Base-by-base conservation (phyloP, 2,888 invertebrate species). In the Criorhina ranunculi region DNA sequence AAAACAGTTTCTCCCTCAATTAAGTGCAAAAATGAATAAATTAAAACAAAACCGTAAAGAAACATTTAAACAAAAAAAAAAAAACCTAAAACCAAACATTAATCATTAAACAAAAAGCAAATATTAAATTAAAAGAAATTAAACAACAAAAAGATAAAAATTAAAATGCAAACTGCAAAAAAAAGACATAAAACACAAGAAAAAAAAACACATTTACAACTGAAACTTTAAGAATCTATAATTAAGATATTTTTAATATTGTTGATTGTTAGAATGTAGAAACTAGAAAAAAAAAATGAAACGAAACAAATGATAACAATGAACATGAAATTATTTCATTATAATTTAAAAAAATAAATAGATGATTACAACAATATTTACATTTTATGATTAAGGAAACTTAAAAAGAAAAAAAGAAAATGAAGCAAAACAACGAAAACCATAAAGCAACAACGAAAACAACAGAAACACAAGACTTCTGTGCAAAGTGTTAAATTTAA, bases 301-400 rank as follows among this genome's bases (percentile, higher is more conserved):
- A 55, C n/a, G n/a, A 67, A 51, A 29, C 9, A 6, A 15, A 37
- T 29, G 15, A 40, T 42, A 17, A 49, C n/a, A n/a, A n/a, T n/a
- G n/a, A n/a, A 31, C 3, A 57, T n/a, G n/a, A n/a, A 40, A 3
- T 66, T 35, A 8, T 44, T 57, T 81, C 5, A 11, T 19, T 12
- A 7, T 73, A 60, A 40, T 59, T 55, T 62, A 76, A 64, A 4
- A 46, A 69, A 24, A 24, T 4, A 19, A n/a, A n/a, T n/a, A n/a
- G n/a, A n/a, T n/a, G n/a, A 46, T 42, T 33, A 51, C 40, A 51
- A 44, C 35, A 67, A 72, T 67, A 70, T 77, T 53, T 57, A 78
- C 44, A 73, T 78, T 69, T 69, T 40, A 49, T 80, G 69, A 87
- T 87, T 88, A 89, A 85, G 85, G 87, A 86, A 88, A 88, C 77